Evolutionary conservation across 2,797 vertebrate species (phyloP).

Genomic region (Botia kubotai): DNA sequence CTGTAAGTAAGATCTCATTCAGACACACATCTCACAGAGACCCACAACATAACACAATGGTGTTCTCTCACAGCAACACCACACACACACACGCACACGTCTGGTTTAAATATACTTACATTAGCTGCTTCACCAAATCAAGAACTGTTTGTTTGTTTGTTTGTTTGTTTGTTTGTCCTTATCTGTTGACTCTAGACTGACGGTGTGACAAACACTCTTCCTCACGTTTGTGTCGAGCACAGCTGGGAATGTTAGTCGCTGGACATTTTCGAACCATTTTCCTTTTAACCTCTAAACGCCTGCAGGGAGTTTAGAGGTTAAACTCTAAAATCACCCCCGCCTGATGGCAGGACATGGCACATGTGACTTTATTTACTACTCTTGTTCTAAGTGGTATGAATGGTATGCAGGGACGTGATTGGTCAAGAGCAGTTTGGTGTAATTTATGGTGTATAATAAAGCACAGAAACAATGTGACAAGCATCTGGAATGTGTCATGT

Average conservation of each 20-base stretch:
- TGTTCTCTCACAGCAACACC: no score
- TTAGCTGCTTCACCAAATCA: not conserved
- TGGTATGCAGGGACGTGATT: not conserved
- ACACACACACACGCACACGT: no score
- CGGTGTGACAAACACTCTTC: not conserved
- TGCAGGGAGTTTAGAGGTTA: no score
- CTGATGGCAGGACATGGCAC: no score
- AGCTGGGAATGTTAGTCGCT: not conserved
- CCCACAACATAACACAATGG: not conserved
- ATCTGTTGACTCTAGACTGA: not conserved
- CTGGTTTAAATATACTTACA: no score
- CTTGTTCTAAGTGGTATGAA: not conserved
- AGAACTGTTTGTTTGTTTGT: no score
- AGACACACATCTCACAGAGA: not conserved
- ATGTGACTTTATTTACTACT: constrained; percentile 16
- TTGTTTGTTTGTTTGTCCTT: no score
- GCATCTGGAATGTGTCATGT: not conserved
- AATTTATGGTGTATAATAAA: not conserved
- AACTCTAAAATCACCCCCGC: no score
- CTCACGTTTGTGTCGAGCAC: not conserved
- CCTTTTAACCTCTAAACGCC: not conserved
- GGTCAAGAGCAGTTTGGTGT: not conserved
- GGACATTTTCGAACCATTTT: not conserved
- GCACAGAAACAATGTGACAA: not conserved
- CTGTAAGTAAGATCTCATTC: not conserved